Evolutionary conservation across 2,113 vertebrate species (phyloP).

Genomic region (Boulengeromyrus knoepffleri): DNA sequence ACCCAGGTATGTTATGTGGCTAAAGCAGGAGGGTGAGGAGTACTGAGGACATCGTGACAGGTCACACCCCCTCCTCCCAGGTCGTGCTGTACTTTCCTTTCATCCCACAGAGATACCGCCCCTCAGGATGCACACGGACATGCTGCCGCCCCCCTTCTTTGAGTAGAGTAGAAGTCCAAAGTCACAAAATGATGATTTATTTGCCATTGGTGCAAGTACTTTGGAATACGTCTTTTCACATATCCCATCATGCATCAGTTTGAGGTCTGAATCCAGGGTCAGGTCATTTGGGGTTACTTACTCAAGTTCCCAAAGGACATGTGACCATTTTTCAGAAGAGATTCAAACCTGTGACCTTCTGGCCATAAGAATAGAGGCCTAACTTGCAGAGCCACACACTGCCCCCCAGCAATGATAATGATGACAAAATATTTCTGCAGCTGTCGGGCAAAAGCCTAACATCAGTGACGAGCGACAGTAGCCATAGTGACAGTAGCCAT

Average conservation of each 20-base stretch:
- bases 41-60: background rate
- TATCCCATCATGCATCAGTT: too few relatives aligned
- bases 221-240: too few relatives aligned
- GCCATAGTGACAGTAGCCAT: background rate
- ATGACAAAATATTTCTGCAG: background rate
- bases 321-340: background rate
- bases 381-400: background rate
- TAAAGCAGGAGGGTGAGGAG: slow-evolving; percentile 7
- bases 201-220: too few relatives aligned
- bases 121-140: too few relatives aligned
- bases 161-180: too few relatives aligned
- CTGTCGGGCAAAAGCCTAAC: background rate
- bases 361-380: background rate
- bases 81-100: background rate
- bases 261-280: background rate
- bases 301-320: background rate
- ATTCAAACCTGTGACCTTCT: background rate
- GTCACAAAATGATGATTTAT: too few relatives aligned
- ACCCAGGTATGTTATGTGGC: slow-evolving; percentile 37
- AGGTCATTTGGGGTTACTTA: background rate
- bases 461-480: background rate
- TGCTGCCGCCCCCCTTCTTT: too few relatives aligned
- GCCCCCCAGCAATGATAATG: background rate
- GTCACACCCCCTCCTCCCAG: background rate
- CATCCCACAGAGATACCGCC: too few relatives aligned